These are phyloP conservation scores for Chloromyia formosa DNA, from an alignment of 2,888 invertebrate genomes.

Conservation along the genomic window DNA sequence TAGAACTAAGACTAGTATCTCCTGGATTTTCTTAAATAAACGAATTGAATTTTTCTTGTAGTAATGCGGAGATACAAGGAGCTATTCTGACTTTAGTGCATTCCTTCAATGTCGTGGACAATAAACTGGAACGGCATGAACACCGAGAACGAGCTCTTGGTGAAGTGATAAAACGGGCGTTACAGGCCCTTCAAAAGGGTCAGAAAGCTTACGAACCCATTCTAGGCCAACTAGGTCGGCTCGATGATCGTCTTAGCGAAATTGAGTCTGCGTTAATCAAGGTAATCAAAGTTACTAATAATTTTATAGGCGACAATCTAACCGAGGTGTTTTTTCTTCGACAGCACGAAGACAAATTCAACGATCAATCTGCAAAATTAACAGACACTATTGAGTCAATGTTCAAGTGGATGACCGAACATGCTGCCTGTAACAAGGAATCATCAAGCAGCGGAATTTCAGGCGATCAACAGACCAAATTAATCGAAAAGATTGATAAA, in stretches of 20 bases:
- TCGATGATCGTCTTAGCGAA: constrained; percentile 79
- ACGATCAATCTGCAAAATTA: constrained; percentile 59
- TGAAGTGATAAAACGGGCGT: constrained; percentile 79
- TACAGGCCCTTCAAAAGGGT: constrained; percentile 76
- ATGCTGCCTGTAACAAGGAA: constrained; percentile 55
- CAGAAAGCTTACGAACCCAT: constrained; percentile 75
- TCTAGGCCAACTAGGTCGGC: constrained; percentile 73
- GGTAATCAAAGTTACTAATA: constrained; percentile 61
- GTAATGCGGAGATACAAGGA: constrained; percentile 67
- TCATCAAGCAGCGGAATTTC: constrained; percentile 50
- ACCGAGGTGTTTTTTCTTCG: constrained; percentile 2
- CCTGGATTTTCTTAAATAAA: too few species aligned
- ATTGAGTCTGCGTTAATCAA: constrained; percentile 80
- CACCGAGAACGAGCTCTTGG: constrained; percentile 80
- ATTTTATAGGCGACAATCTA: background rate
- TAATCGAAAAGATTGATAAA: constrained; percentile 56
- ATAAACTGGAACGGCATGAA: constrained; percentile 86
- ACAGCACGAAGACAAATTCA: constrained; percentile 63
- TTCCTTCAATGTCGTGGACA: constrained; percentile 80
- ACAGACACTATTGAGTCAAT: constrained; percentile 60
- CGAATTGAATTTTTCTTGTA: constrained; percentile 50
- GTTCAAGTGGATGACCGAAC: constrained; percentile 62
- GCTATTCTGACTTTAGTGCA: constrained; percentile 83
- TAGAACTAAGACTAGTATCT: too few species aligned
- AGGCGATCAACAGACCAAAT: constrained; percentile 51